phyloP scores from a whole-genome alignment of 2,797 vertebrate species.

The Ispidina picta region DNA sequence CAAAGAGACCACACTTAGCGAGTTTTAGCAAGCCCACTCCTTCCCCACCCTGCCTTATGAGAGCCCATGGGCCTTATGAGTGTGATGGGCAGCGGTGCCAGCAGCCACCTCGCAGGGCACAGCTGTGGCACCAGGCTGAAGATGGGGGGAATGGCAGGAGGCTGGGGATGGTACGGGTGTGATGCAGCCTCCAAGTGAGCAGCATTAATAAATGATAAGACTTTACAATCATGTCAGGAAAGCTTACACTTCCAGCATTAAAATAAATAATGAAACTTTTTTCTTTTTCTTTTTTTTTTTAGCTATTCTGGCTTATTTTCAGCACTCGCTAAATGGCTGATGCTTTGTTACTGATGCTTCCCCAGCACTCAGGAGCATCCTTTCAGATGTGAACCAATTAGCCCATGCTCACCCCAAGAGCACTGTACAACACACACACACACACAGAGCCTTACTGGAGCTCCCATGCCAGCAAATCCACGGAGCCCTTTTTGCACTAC shows the following conservation, averaged over 20 bases:
- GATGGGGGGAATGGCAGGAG: not conserved
- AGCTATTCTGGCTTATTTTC: slow-evolving; percentile 67
- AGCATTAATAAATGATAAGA: slow-evolving; percentile 78
- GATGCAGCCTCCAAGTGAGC: slow-evolving; percentile 34
- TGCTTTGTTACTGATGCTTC: slow-evolving; percentile 68
- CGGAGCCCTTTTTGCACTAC: not conserved
- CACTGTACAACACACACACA: not conserved
- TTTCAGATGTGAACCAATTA: slow-evolving; percentile 58
- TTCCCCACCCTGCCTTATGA: too few relatives aligned
- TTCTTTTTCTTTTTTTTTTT: not conserved
- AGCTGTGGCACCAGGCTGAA: not conserved
- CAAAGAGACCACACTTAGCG: too few relatives aligned
- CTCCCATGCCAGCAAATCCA: not conserved
- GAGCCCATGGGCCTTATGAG: too few relatives aligned
- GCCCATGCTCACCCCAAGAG: not conserved
- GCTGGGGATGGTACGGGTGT: not conserved
- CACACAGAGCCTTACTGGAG: not conserved
- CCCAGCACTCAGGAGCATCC: slow-evolving; percentile 55
- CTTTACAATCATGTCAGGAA: slow-evolving; percentile 73
- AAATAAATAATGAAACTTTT: slow-evolving; percentile 76
- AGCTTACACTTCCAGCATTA: slow-evolving; percentile 73
- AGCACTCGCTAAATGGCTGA: slow-evolving; percentile 56
- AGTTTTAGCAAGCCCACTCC: too few relatives aligned
- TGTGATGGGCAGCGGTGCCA: too few relatives aligned
- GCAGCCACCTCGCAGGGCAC: not conserved